phyloP scores from a whole-genome alignment of 2,797 vertebrate genomes.

The Gephyroberyx darwinii region DNA sequence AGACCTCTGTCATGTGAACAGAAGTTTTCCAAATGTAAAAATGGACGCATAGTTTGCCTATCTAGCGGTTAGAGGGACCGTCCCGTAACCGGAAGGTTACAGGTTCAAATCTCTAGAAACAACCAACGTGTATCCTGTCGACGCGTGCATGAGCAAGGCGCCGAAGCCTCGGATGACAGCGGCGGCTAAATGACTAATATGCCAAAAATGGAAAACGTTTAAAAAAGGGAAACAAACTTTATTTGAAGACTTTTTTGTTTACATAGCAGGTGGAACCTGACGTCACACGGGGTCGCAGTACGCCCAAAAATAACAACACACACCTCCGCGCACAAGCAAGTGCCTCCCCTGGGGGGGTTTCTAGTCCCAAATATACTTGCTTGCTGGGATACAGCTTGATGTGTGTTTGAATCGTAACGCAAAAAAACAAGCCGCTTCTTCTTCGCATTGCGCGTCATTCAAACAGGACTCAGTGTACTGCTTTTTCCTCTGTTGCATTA shows the following conservation, averaged over 20 bases:
- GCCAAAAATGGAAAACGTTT: too few species aligned
- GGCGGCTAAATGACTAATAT: accelerated
- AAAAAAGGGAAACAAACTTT: conserved; percentile 75
- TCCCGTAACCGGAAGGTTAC: conserved; percentile 41
- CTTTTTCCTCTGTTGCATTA: conserved; percentile 83
- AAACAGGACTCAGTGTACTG: conserved; percentile 81
- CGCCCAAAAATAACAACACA: conserved; percentile 79
- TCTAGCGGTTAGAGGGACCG: conserved; percentile 6
- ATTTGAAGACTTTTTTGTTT: conserved; percentile 82
- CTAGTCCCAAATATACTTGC: conserved; percentile 84
- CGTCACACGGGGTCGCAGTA: conserved; percentile 86
- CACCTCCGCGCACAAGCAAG: conserved; percentile 76
- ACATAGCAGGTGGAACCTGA: conserved; percentile 91
- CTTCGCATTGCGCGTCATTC: conserved; percentile 84
- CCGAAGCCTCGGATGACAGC: neutral
- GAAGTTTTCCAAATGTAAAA: neutral
- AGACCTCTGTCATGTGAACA: neutral
- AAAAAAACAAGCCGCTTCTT: conserved; percentile 80
- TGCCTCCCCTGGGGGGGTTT: conserved; percentile 75
- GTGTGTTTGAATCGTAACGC: conserved; percentile 82
- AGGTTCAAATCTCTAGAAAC: conserved; percentile 15
- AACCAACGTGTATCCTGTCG: neutral
- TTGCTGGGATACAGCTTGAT: conserved; percentile 80
- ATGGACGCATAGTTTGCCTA: conserved; percentile 9
- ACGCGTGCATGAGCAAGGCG: neutral